These are phyloP conservation scores for Etheostoma perlongum DNA, from an alignment of 2,797 vertebrate species.

Conservation along the genomic window DNA sequence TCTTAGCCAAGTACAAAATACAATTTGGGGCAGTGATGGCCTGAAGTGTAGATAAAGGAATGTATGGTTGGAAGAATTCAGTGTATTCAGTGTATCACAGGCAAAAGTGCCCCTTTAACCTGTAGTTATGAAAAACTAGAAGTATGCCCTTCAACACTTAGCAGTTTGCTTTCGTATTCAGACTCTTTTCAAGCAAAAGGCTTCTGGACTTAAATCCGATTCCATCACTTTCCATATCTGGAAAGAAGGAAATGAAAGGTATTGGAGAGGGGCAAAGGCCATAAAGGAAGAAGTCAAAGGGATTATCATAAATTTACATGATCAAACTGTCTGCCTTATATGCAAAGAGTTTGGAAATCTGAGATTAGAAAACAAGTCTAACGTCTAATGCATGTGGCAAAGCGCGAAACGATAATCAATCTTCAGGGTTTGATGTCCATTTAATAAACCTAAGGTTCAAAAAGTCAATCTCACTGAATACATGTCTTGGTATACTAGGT, in stretches of 20 bases:
- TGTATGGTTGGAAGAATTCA: conserved; percentile 29
- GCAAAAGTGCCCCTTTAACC: conserved; percentile 47
- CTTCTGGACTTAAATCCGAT: conserved; percentile 48
- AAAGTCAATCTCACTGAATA: conserved; percentile 9
- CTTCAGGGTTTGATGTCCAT: background rate
- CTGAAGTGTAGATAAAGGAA: conserved; percentile 51
- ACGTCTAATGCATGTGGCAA: conserved; percentile 3
- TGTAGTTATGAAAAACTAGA: conserved; percentile 45
- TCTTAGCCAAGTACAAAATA: conserved; percentile 36
- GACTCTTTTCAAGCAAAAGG: conserved; percentile 58
- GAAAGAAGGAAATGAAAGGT: conserved; percentile 68
- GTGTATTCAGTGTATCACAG: conserved; percentile 20
- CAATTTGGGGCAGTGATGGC: conserved; percentile 12
- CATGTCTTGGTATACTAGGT: conserved; percentile 8
- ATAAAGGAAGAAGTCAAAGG: conserved; percentile 54
- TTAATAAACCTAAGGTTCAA: conserved; percentile 9
- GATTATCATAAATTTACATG: conserved; percentile 85
- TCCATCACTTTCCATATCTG: conserved; percentile 68
- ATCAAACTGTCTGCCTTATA: conserved; percentile 56
- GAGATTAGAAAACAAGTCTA: conserved; percentile 34
- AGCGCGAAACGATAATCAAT: conserved; percentile 17
- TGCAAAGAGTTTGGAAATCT: conserved; percentile 29
- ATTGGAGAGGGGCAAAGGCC: conserved; percentile 63
- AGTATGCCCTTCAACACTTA: conserved; percentile 50
- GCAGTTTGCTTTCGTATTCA: conserved; percentile 54